phyloP scores from a whole-genome alignment of 2,113 vertebrate genomes.

The Leptodactylus fuscus region DNA sequence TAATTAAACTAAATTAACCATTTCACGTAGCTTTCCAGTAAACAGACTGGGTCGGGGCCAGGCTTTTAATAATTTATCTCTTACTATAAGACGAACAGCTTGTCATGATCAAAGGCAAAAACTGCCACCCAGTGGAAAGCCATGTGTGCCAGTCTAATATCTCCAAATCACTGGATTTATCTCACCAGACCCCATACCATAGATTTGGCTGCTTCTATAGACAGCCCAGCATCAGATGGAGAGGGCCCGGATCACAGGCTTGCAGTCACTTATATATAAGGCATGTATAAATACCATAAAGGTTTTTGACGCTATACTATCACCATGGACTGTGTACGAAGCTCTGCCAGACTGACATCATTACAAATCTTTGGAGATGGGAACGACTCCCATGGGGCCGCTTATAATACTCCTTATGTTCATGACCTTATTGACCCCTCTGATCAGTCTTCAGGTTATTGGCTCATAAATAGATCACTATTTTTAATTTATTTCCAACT shows the following conservation, averaged over 20 bases:
- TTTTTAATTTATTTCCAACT: constrained; percentile 1
- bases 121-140: constrained; percentile 2
- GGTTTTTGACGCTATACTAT: background rate
- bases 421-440: constrained; percentile 21
- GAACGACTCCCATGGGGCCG: background rate
- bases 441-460: background rate
- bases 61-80: too few relatives aligned
- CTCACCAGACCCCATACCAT: too few relatives aligned
- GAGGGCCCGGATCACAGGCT: background rate
- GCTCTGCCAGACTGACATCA: background rate
- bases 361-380: background rate
- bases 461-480: constrained; percentile 23
- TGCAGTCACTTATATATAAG: too few relatives aligned
- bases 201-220: too few relatives aligned
- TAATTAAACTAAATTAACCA: too few relatives aligned
- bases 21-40: too few relatives aligned
- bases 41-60: too few relatives aligned
- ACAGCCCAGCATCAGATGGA: too few relatives aligned
- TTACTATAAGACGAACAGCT: too few relatives aligned
- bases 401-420: background rate
- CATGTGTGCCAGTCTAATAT: background rate
- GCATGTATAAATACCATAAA: background rate
- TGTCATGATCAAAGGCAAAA: background rate
- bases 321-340: background rate
- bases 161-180: background rate